These are phyloP conservation scores for Phenganax stokvisi DNA, from an alignment of 92 coral and sea anemone species.

Conservation along the genomic window DNA sequence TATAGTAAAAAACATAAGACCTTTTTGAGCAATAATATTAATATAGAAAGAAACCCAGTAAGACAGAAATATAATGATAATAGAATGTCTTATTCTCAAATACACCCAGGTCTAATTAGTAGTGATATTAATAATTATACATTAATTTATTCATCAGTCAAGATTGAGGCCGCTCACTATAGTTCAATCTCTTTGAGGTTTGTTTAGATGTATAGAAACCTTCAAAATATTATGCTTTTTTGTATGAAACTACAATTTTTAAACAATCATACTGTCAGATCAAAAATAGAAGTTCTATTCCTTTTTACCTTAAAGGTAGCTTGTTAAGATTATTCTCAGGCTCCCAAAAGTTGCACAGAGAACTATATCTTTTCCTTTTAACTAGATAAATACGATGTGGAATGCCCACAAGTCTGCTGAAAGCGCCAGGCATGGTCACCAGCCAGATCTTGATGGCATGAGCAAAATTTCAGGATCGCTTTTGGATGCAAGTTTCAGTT, in stretches of 20 bases:
- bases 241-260: background rate
- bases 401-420: no score
- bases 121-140: background rate
- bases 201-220: background rate
- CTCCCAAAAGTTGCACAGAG: slow-evolving; percentile 1
- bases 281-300: background rate
- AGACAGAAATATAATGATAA: no score
- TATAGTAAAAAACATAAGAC: background rate
- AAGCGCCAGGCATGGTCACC: no score
- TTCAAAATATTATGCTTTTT: background rate
- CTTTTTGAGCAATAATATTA: background rate
- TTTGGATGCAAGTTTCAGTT: no score
- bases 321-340: slow-evolving; percentile 11
- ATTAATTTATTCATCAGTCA: background rate
- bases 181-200: background rate
- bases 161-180: background rate
- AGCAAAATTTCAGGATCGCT: no score
- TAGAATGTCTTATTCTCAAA: no score
- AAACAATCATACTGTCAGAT: background rate
- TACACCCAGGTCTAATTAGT: no score
- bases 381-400: background rate
- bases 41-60: no score
- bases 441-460: no score
- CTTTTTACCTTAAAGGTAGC: slow-evolving; percentile 18
- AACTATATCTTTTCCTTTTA: slow-evolving; percentile 17